Base-by-base conservation (phyloP, 2,797 vertebrate genomes). In the Gymnothorax javanicus region DNA sequence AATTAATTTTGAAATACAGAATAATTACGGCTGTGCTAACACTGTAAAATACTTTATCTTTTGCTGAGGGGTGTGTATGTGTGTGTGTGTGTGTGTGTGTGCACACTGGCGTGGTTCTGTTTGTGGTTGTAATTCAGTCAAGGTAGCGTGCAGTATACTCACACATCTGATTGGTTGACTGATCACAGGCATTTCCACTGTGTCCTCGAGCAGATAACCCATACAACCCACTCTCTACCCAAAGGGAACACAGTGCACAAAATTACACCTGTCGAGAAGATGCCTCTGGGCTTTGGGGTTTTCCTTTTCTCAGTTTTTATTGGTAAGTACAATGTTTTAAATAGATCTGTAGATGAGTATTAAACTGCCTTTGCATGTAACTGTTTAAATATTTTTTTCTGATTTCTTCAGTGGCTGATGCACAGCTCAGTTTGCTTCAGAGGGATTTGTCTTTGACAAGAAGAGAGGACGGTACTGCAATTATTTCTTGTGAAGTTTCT, bases 401-500 rank as follows among this genome's bases (percentile, higher is more conserved):
- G 33, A 2, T 69, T 79, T 52, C 27, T 58, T 23, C 67, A 87
- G 67, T 56, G 82, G 17, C 82, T 56, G 77, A 20, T 12, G 50
- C 60, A 20, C 59, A 43, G 27, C 27, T 54, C 2, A 7, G 5
- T 7, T 11, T 87, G 50, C 13, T 27, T 12, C 64, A 84, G 82
- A 56, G 83, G 4, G 64, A 87, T 13, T 33, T 59, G 27, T 83
- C 82, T 20, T 27, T 50, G 75, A 86, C 85, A 27, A 86, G 17
- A 27, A 82, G 27, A 54, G 3, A 2, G 15, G 15, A n/a, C 7
- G 85, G 33, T 2, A 64, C 69, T 50, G 87, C 64, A n/a, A 67
- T 12, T 5, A 50, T 90, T 15, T 84, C 0, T 58, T 88, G 90
- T 67, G 86, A 83, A 33, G 86, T 88, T 82, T 50, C 27, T 20